Conservation (phyloP, 2,113 vertebrate genomes). For the Pleuronectes platessa region DNA sequence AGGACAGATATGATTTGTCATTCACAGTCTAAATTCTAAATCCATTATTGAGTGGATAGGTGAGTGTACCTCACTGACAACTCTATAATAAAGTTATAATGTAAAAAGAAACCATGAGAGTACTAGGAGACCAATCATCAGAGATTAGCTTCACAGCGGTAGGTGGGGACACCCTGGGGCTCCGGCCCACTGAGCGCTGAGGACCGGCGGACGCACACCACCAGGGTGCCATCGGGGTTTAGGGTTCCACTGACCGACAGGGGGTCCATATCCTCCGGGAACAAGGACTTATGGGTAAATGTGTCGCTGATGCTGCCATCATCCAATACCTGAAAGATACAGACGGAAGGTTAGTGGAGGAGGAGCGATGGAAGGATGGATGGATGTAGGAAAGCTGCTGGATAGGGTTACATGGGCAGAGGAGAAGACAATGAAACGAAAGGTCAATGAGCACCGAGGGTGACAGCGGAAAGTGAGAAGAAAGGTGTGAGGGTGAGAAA, state of each 20-base stretch:
- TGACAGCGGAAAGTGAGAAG: conserved; percentile 12
- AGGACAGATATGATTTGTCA: no score
- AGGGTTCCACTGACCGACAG: conserved; percentile 83
- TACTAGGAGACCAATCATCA: conserved; percentile 43
- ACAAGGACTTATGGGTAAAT: conserved; percentile 87
- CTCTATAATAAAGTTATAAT: not conserved
- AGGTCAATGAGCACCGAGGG: conserved; percentile 1
- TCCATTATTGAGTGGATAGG: not conserved
- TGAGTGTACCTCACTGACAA: not conserved
- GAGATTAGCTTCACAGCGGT: conserved; percentile 71
- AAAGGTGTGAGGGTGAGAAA: not conserved
- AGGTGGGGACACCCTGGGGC: not conserved
- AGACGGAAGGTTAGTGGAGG: not conserved
- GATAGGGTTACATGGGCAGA: not conserved
- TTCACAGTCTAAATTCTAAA: not conserved
- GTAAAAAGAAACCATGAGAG: not conserved
- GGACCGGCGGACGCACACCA: conserved; percentile 79
- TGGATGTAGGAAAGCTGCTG: no score
- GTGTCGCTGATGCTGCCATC: conserved; percentile 84
- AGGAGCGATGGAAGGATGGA: no score
- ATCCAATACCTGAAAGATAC: conserved; percentile 79
- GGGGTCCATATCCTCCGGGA: conserved; percentile 87
- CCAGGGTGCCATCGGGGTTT: conserved; percentile 69
- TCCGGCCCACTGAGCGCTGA: not conserved
- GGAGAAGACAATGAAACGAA: conserved; percentile 11